Percentiles rank a stretch among this genome's conserved stretches.
phyloP scores from a whole-genome alignment of 2,113 vertebrate genomes.

The Coptodon bakossiorum region DNA sequence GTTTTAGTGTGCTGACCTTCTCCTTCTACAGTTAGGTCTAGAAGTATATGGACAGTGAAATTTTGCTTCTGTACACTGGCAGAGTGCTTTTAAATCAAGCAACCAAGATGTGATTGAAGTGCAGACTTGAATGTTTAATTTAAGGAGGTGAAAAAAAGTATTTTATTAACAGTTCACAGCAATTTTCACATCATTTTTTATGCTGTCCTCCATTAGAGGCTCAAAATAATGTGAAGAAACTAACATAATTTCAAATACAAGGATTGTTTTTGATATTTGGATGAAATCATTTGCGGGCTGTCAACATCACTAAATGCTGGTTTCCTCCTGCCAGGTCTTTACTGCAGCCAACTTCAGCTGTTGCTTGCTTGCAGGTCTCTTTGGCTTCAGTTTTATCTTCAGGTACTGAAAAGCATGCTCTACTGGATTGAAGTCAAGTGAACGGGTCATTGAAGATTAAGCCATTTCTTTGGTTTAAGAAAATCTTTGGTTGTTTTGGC shows the following conservation, averaged over 20 bases:
- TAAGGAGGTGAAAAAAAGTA: not conserved
- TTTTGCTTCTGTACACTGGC: not conserved
- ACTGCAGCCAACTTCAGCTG: not conserved
- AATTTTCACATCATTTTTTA: not conserved
- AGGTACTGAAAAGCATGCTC: not conserved
- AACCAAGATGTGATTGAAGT: not conserved
- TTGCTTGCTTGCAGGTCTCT: not conserved
- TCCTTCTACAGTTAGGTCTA: not conserved
- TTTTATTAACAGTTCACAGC: not conserved
- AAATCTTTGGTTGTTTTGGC: not conserved
- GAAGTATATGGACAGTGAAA: not conserved
- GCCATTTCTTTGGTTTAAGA: not conserved
- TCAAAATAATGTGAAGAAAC: not conserved
- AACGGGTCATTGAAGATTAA: not conserved
- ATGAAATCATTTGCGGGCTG: not conserved
- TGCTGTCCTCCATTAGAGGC: not conserved
- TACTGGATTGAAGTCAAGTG: not conserved
- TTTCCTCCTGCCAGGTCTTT: not conserved
- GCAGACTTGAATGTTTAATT: not conserved
- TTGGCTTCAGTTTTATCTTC: accelerated
- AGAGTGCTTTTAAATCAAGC: not conserved
- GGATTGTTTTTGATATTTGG: not conserved
- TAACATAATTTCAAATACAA: not conserved
- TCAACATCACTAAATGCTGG: not conserved
- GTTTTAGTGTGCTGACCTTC: not conserved